Conservation (phyloP, 2,113 vertebrate species). For the Elachura formosa region DNA sequence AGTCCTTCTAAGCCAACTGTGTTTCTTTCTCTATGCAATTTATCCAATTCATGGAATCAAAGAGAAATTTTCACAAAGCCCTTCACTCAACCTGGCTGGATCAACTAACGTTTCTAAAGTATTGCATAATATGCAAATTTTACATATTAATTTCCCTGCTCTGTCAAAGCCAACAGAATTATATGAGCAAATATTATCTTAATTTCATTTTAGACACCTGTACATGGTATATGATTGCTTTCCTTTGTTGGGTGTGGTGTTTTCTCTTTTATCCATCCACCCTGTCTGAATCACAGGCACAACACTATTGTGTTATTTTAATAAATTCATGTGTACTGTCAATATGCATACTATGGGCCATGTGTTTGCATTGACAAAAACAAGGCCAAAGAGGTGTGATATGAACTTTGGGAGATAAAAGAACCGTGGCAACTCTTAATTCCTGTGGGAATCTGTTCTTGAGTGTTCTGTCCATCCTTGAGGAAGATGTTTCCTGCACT, state of each 20-base stretch:
- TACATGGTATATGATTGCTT: background rate
- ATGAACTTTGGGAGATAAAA: background rate
- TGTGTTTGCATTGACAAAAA: conserved; percentile 3
- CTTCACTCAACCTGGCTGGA: background rate
- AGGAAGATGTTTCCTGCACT: background rate
- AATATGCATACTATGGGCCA: background rate
- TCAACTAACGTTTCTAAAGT: background rate
- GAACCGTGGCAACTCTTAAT: background rate
- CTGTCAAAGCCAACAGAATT: conserved; percentile 30
- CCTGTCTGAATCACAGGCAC: background rate
- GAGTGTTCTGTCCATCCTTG: background rate
- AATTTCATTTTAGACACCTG: conserved; percentile 9
- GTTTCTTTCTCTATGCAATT: background rate
- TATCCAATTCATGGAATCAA: background rate
- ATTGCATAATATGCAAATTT: conserved; percentile 19
- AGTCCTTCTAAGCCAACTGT: background rate
- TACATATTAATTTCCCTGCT: conserved; percentile 21
- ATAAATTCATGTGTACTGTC: background rate
- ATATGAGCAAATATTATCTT: conserved; percentile 29
- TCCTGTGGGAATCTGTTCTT: background rate
- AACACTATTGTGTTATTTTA: conserved; percentile 8
- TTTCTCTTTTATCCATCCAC: background rate
- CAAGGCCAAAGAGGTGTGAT: background rate
- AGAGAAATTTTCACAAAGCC: background rate
- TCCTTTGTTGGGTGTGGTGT: background rate